A percentile compares a stretch with the other conserved stretches of the same genome.
Evolutionary conservation across 2,888 invertebrate species (phyloP).

Genomic region (Lycophotia porphyrea): DNA sequence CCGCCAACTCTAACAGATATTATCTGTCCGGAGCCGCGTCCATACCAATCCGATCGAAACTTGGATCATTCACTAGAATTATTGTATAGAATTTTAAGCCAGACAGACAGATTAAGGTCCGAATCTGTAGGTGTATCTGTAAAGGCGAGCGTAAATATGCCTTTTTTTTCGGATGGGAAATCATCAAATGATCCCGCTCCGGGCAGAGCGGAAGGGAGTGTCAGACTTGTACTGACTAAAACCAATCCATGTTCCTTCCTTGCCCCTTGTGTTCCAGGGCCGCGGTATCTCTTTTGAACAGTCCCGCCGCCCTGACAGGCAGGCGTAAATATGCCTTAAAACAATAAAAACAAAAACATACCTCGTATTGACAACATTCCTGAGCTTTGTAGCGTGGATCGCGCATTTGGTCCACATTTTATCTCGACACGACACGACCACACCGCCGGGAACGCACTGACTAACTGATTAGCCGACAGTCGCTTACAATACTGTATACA

Average conservation of each 20-base stretch:
- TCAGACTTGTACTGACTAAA: no score
- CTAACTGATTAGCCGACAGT: conserved; percentile 28
- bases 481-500: conserved; percentile 2
- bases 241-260: no score
- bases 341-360: conserved; percentile 2
- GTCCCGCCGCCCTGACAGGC: no score
- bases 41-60: background rate
- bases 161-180: no score
- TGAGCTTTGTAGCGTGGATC: conserved; percentile 31
- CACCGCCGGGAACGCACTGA: background rate
- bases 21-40: no score
- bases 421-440: conserved; percentile 25
- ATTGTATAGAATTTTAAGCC: background rate
- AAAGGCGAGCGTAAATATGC: background rate
- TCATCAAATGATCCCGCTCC: no score
- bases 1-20: background rate
- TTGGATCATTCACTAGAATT: background rate
- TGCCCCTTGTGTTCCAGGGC: no score
- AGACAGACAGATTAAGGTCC: background rate
- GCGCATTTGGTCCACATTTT: conserved; percentile 50
- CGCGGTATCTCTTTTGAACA: no score
- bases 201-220: no score
- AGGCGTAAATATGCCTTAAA: background rate
- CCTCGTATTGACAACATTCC: conserved; percentile 32
- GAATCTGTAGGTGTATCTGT: background rate